A percentile compares a stretch with the other conserved stretches of the same genome.
phyloP scores from a whole-genome alignment of 1,140 invertebrate species.

The Hylaeus volcanicus region DNA sequence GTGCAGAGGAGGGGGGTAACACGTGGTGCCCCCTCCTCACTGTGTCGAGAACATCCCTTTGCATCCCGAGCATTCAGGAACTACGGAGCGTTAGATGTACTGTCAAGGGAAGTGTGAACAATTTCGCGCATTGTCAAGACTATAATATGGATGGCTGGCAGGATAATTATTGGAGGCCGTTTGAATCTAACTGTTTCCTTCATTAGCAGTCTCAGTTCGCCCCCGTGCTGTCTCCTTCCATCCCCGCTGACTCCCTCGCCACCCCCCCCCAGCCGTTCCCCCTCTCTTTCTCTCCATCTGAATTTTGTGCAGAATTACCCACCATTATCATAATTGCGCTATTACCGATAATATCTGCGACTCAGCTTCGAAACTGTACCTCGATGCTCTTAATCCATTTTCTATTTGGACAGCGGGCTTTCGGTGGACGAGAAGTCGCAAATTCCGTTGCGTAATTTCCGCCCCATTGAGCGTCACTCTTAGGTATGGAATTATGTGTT shows the following conservation, averaged over 20 bases:
- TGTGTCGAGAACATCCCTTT: slow-evolving; percentile 43
- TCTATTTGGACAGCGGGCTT: slow-evolving; percentile 77
- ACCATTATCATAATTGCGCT: slow-evolving; percentile 81
- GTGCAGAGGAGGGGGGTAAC: neutral
- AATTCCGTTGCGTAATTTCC: slow-evolving; percentile 69
- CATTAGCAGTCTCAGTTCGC: slow-evolving; percentile 81
- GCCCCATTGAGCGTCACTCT: slow-evolving; percentile 60
- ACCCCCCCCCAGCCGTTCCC: slow-evolving; percentile 16
- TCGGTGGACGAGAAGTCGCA: slow-evolving; percentile 72
- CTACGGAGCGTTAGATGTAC: slow-evolving; percentile 73
- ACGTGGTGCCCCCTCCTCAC: neutral
- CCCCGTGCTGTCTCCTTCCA: slow-evolving; percentile 62
- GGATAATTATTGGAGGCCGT: slow-evolving; percentile 81
- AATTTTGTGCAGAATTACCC: slow-evolving; percentile 80
- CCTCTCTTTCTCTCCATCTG: slow-evolving; percentile 63
- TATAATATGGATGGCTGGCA: slow-evolving; percentile 76
- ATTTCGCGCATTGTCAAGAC: slow-evolving; percentile 80
- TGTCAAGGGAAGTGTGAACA: slow-evolving; percentile 81
- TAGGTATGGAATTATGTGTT: slow-evolving; percentile 63
- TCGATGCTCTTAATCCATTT: slow-evolving; percentile 79
- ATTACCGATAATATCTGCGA: slow-evolving; percentile 81
- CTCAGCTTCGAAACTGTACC: slow-evolving; percentile 73
- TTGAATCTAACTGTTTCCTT: slow-evolving; percentile 82
- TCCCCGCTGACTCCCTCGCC: slow-evolving; percentile 21
- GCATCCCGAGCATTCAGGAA: slow-evolving; percentile 60